phyloP scores from a whole-genome alignment of 1,140 invertebrate species.

The Pararge aegeria region DNA sequence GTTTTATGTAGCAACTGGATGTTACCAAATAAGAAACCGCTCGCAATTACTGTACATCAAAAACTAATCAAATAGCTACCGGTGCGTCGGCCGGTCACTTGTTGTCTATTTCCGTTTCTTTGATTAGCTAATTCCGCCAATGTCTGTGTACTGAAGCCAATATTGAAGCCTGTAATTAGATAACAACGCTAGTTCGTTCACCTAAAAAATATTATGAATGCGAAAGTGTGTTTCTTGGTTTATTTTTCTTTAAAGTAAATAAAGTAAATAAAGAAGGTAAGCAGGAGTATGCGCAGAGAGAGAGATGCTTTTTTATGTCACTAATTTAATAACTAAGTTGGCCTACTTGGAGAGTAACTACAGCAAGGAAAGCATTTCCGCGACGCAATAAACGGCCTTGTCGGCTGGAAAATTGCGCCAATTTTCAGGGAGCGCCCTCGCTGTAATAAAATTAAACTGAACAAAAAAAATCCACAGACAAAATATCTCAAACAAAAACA shows the following conservation, averaged over 20 bases:
- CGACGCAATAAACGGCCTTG: slow-evolving; percentile 60
- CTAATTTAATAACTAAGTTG: slow-evolving; percentile 14
- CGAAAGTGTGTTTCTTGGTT: neutral
- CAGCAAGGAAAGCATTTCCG: slow-evolving; percentile 50
- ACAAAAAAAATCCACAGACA: slow-evolving; percentile 21
- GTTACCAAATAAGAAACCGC: slow-evolving; percentile 12
- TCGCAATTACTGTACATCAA: slow-evolving; percentile 10
- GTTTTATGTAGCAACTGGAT: slow-evolving; percentile 16
- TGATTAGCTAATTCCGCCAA: slow-evolving; percentile 40
- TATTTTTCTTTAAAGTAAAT: too few species aligned
- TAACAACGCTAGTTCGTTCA: slow-evolving; percentile 27
- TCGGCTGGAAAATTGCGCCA: slow-evolving; percentile 71
- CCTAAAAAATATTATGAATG: too few species aligned
- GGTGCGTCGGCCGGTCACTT: slow-evolving; percentile 35
- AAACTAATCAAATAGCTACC: slow-evolving; percentile 19
- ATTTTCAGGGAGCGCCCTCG: slow-evolving; percentile 47
- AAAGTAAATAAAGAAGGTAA: too few species aligned
- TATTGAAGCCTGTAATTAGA: slow-evolving; percentile 26
- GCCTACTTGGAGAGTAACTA: slow-evolving; percentile 43
- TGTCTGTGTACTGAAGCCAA: slow-evolving; percentile 32
- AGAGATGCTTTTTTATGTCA: neutral
- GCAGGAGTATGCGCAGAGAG: too few species aligned
- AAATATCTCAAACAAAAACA: neutral
- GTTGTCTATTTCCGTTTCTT: slow-evolving; percentile 57
- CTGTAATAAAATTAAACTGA: slow-evolving; percentile 18